Percentiles rank a stretch among this genome's conserved stretches.
phyloP scores from a whole-genome alignment of 1,140 invertebrate genomes.

The Penaeus indicus region DNA sequence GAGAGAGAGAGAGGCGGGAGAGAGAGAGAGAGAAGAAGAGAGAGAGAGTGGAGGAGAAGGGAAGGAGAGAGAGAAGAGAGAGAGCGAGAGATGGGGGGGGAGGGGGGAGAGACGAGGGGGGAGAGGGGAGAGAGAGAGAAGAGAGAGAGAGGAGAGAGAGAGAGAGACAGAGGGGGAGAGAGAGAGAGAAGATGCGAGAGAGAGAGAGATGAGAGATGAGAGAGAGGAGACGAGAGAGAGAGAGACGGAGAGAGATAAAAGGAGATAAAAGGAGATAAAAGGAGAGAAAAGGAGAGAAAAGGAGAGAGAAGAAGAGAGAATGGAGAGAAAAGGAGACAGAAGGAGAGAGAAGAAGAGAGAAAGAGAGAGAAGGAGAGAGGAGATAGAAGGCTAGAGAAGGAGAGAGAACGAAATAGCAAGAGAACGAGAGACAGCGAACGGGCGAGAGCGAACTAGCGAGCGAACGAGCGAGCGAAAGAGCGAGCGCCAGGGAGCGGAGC shows the following conservation, averaged over 20 bases:
- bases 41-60: background rate
- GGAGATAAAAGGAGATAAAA: background rate
- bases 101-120: background rate
- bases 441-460: too few species aligned
- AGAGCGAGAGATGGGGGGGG: background rate
- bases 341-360: background rate
- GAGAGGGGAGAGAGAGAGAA: background rate
- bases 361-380: background rate
- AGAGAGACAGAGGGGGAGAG: background rate
- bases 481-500: background rate
- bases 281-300: background rate
- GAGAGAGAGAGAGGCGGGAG: too few species aligned
- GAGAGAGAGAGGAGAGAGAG: background rate
- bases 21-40: background rate
- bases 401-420: background rate
- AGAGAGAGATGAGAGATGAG: background rate
- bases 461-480: background rate
- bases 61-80: background rate
- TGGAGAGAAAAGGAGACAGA: background rate
- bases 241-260: background rate
- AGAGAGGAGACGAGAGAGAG: background rate
- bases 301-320: background rate
- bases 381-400: background rate
- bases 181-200: background rate
- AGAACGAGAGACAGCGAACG: too few species aligned